These are phyloP conservation scores for Cottoperca gobio DNA, from an alignment of 2,797 vertebrate species.

Conservation along the genomic window DNA sequence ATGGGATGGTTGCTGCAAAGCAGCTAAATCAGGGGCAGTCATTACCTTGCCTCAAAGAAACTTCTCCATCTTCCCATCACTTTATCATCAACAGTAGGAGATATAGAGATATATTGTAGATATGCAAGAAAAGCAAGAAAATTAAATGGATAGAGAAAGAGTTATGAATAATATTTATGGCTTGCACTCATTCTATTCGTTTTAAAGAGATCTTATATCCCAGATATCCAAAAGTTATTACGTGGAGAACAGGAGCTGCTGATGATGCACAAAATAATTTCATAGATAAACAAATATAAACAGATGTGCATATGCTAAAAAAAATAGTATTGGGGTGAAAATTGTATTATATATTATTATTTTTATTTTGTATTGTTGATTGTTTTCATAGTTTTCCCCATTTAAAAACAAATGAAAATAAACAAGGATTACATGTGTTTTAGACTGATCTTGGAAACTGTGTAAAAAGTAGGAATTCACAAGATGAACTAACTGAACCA, in stretches of 20 bases:
- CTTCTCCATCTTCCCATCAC: slow-evolving; percentile 46
- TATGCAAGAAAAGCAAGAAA: slow-evolving; percentile 19
- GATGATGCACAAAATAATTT: background rate
- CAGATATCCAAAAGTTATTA: background rate
- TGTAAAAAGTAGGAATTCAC: background rate
- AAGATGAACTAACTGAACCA: background rate
- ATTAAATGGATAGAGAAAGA: slow-evolving; percentile 2
- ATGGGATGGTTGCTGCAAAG: slow-evolving; percentile 66
- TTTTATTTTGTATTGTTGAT: background rate
- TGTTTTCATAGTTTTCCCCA: background rate
- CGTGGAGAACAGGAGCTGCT: background rate
- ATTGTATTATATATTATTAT: background rate
- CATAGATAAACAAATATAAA: background rate
- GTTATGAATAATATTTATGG: slow-evolving; percentile 7
- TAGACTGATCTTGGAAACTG: background rate
- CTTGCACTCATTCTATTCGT: background rate
- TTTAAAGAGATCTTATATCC: background rate
- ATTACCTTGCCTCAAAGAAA: slow-evolving; percentile 59
- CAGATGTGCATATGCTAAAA: background rate
- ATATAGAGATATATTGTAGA: slow-evolving; percentile 11
- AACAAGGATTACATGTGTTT: background rate
- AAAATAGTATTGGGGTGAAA: background rate
- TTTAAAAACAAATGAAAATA: background rate
- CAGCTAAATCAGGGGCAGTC: slow-evolving; percentile 56
- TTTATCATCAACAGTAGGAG: slow-evolving; percentile 38